Percentiles rank a stretch among this genome's conserved stretches.
Conservation (phyloP, 2,113 vertebrate genomes). For the Amphiprion percula region DNA sequence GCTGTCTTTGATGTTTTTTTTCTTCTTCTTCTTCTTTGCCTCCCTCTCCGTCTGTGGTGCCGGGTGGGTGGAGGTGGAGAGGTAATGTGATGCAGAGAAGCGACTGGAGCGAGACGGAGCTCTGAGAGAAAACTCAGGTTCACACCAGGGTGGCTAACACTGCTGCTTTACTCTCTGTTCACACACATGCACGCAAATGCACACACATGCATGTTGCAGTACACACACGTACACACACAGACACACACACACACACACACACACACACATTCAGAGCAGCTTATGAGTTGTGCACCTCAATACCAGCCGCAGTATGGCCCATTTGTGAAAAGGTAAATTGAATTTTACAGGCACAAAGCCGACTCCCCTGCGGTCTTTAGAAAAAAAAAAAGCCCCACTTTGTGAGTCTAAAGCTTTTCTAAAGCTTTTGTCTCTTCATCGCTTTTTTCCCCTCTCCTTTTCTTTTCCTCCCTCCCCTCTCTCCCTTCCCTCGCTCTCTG, state of each 20-base stretch:
- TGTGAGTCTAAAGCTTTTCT: slow-evolving; percentile 80
- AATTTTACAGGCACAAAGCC: slow-evolving; percentile 83
- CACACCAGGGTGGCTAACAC: slow-evolving; percentile 68
- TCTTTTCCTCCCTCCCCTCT: slow-evolving; percentile 31
- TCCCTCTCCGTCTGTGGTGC: slow-evolving; percentile 36
- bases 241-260: not conserved
- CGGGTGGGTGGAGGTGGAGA: slow-evolving; percentile 53
- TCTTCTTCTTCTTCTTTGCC: slow-evolving; percentile 32
- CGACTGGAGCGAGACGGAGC: slow-evolving; percentile 65
- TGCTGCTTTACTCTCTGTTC: slow-evolving; percentile 15
- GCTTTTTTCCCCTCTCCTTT: slow-evolving; percentile 26
- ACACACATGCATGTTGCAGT: not conserved
- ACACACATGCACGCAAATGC: slow-evolving; percentile 30
- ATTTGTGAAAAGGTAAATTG: slow-evolving; percentile 82
- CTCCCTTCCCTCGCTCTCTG: slow-evolving; percentile 15
- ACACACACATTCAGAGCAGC: slow-evolving; percentile 51
- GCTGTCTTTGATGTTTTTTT: slow-evolving; percentile 48
- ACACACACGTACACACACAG: slow-evolving; percentile 10
- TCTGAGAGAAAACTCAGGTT: slow-evolving; percentile 59
- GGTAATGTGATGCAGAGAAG: slow-evolving; percentile 69
- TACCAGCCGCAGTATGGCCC: slow-evolving; percentile 65
- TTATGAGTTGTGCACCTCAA: slow-evolving; percentile 58
- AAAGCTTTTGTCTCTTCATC: slow-evolving; percentile 74
- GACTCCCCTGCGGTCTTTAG: slow-evolving; percentile 75
- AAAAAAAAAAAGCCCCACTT: slow-evolving; percentile 69